Evolutionary conservation across 1,140 invertebrate genomes (phyloP).

Genomic region (Orius insidiosus): DNA sequence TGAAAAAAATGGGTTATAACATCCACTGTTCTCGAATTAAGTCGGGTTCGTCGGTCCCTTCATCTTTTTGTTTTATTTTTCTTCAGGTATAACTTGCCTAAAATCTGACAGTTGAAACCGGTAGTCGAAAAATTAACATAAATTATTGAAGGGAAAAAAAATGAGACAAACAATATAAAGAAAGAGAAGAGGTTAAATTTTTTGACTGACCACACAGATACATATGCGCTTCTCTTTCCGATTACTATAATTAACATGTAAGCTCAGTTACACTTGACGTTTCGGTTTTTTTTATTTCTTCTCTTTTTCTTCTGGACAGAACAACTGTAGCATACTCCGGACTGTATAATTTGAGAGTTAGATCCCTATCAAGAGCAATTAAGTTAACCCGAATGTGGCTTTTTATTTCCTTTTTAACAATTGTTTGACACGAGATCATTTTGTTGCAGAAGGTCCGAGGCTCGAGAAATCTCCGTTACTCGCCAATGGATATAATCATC

Average conservation of each 20-base stretch:
- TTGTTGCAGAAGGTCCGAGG: conserved; percentile 31
- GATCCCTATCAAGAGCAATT: conserved; percentile 1
- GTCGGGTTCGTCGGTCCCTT: no score
- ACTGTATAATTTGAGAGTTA: conserved; percentile 1
- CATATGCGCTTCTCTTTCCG: conserved; percentile 6
- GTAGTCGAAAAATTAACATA: no score
- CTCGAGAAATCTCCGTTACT: conserved; percentile 80
- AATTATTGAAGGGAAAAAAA: no score
- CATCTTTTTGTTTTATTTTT: no score
- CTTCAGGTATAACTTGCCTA: no score
- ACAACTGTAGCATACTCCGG: conserved; percentile 10
- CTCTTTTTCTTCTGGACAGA: background rate
- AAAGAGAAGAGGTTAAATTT: no score
- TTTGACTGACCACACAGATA: background rate
- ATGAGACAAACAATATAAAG: no score
- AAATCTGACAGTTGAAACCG: no score
- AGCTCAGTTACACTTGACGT: conserved; percentile 11
- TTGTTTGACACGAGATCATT: conserved; percentile 6
- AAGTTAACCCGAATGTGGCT: conserved; percentile 6
- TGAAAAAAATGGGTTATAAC: no score
- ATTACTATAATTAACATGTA: conserved; percentile 9
- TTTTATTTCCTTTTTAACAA: conserved; percentile 8
- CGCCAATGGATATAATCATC: conserved; percentile 86
- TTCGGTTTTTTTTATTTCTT: no score
- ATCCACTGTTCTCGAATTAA: no score